These are phyloP conservation scores for Elysia chlorotica DNA, from an alignment of 1,140 invertebrate species.

Conservation along the genomic window DNA sequence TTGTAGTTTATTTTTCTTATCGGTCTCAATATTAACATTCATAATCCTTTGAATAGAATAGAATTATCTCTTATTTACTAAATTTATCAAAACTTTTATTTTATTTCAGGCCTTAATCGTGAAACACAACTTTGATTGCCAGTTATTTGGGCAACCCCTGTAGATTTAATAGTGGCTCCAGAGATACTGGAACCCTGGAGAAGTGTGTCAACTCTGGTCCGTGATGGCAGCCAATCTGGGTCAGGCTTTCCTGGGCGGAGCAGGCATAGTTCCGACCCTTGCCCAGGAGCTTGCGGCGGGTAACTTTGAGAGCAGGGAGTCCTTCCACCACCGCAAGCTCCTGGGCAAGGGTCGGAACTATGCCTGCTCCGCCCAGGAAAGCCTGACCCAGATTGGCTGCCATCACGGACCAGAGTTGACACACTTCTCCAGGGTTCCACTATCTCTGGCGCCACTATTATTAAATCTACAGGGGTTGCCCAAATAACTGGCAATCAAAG, in stretches of 20 bases:
- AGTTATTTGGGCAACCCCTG: no score
- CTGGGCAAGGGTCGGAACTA: slow-evolving; percentile 7
- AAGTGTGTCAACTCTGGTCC: neutral
- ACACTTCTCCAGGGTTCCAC: neutral
- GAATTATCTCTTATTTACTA: neutral
- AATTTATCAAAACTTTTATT: neutral
- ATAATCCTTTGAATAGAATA: neutral
- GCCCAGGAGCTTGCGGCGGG: slow-evolving; percentile 13
- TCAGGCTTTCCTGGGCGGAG: slow-evolving; percentile 8
- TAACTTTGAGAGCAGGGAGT: slow-evolving; percentile 14
- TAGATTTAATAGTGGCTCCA: no score
- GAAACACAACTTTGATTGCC: no score
- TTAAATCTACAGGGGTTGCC: no score
- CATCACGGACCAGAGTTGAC: neutral
- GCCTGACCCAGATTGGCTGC: neutral
- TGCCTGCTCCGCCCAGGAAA: slow-evolving; percentile 2
- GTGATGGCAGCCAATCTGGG: slow-evolving; percentile 16
- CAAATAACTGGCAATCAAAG: no score
- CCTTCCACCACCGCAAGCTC: slow-evolving; percentile 22
- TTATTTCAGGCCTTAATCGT: no score
- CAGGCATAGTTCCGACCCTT: neutral
- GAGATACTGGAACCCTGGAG: neutral
- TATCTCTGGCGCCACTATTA: no score
- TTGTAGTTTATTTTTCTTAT: neutral
- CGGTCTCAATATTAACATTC: neutral